Percentiles rank a stretch among this genome's conserved stretches.
phyloP scores from a whole-genome alignment of 2,797 vertebrate species.

The Balearica regulorum region DNA sequence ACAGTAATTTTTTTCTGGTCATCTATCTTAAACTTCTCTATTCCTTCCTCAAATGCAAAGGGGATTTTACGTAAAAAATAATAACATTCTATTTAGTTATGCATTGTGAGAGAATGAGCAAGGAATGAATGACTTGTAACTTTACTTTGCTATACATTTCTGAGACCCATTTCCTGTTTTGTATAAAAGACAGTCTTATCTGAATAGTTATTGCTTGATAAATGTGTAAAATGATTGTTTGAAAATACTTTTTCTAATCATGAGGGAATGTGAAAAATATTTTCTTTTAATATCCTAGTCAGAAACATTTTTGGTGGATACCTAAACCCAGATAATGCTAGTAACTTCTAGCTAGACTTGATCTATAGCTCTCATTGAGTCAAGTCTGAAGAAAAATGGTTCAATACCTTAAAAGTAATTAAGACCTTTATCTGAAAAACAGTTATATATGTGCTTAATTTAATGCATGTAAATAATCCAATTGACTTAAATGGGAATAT shows the following conservation, averaged over 20 bases:
- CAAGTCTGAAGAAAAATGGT: conserved; percentile 62
- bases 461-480: conserved; percentile 55
- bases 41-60: background rate
- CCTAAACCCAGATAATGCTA: background rate
- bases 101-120: background rate
- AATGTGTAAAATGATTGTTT: background rate
- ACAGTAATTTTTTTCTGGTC: background rate
- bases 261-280: background rate
- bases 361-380: conserved; percentile 62
- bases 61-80: background rate
- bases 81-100: background rate
- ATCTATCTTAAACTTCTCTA: background rate
- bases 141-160: background rate
- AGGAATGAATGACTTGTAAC: background rate
- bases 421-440: conserved; percentile 63
- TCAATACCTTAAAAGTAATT: conserved; percentile 61
- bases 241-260: background rate
- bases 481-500: conserved; percentile 48
- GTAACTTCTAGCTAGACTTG: conserved; percentile 32
- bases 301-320: background rate
- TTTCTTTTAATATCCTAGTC: background rate
- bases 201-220: background rate
- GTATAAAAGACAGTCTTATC: background rate
- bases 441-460: conserved; percentile 60
- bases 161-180: background rate